Base-by-base conservation (phyloP, 2,888 invertebrate genomes). In the Octodonta nipae region DNA sequence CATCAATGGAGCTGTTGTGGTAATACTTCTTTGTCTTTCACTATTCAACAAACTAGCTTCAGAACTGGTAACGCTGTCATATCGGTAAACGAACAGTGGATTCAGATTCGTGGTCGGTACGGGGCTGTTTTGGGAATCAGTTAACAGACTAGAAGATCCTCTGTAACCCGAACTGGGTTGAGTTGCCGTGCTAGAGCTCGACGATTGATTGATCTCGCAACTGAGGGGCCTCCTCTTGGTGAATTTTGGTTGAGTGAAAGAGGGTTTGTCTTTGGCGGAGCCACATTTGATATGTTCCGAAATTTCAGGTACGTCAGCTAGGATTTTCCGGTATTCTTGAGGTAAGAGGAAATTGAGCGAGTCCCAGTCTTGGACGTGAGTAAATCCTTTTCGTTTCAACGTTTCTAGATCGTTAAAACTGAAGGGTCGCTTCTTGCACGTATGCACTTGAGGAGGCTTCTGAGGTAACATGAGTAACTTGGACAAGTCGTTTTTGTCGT, bases 321-420 rank as follows among this genome's bases (percentile, higher is more conserved):
- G 58, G 42, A 87, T 70, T 52, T 79, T 77, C 41, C 75, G 73
- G 56, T 83, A 87, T 58, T 93, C 88, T 42, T 71, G 66, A 3
- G 93, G 93, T 40, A 93, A 63, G 29, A 93, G 68, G 44, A 91
- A 80, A 48, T 84, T 86, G 31, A 93, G 65, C 0, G 89, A 91
- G 50, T 88, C 86, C 92, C 92, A 93, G 60, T 93, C 93, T 55
- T 78, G 75, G 5, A 93, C 79, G 55, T 91, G 89, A 25, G 75
- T 71, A 41, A 86, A 76, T 32, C 85, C 84, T 58, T 80, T 78
- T 52, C 78, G 78, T 54, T 78, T 78, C 22, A 89, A 60, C 38
- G 77, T 71, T 60, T 88, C 88, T 30, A 86, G 70, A 53, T 89
- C 87, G 49, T 78, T 81, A 52, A 76, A 82, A 26, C 83, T 84